Conservation (phyloP, 2,113 vertebrate genomes). For the Setophaga petechia region DNA sequence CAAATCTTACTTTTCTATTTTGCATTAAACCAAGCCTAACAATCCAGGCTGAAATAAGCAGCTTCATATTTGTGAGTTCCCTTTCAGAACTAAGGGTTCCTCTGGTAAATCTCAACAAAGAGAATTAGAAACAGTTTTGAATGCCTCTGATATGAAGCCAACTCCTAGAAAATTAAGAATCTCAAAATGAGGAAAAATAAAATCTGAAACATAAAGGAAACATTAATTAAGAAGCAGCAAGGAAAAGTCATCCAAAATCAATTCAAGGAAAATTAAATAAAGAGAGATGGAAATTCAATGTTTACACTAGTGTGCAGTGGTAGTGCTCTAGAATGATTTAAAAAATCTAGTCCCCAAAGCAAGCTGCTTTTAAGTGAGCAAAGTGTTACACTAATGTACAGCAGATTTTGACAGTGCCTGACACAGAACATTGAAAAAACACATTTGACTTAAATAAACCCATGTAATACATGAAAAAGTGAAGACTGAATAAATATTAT, state of each 20-base stretch:
- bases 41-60: not conserved
- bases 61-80: not conserved
- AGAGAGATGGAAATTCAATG: not conserved
- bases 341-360: not conserved
- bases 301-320: not conserved
- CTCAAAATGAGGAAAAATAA: not conserved
- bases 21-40: not conserved
- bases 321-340: not conserved
- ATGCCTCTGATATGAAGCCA: not conserved
- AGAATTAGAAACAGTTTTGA: not conserved
- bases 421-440: not conserved
- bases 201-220: not conserved
- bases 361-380: not conserved
- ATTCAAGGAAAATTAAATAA: not conserved
- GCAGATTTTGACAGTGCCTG: not conserved
- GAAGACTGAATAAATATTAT: not conserved
- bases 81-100: not conserved
- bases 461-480: not conserved
- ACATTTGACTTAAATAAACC: not conserved
- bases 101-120: not conserved
- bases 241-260: not conserved
- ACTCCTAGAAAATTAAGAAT: not conserved
- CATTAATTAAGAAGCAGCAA: not conserved
- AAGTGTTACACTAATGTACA: rapidly evolving
- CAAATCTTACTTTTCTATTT: not conserved